phyloP scores from a whole-genome alignment of 2,888 invertebrate genomes.

The Parnassius orleans region DNA sequence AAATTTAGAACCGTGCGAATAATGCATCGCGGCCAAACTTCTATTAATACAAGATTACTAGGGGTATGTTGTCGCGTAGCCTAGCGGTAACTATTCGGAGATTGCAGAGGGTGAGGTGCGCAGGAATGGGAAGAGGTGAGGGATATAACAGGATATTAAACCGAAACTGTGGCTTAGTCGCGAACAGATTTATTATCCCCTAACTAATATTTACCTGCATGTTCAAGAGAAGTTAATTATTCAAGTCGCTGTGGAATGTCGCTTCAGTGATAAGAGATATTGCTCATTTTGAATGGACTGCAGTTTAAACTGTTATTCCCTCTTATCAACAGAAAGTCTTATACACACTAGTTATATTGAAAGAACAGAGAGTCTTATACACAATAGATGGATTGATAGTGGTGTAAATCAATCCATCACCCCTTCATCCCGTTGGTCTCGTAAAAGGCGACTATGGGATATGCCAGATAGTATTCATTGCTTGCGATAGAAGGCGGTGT shows the following conservation, averaged over 20 bases:
- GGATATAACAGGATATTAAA: constrained; percentile 26
- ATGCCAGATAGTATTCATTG: too few relatives aligned
- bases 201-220: constrained; percentile 25
- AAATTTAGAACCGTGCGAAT: background rate
- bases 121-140: background rate
- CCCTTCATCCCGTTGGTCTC: too few relatives aligned
- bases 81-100: constrained; percentile 5
- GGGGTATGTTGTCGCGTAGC: background rate
- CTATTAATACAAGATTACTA: constrained; percentile 12
- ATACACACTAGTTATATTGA: too few relatives aligned
- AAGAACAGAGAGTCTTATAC: too few relatives aligned
- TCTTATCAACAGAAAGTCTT: too few relatives aligned
- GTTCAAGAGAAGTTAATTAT: constrained; percentile 10
- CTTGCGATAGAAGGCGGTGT: too few relatives aligned
- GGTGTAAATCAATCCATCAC: too few relatives aligned
- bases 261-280: too few relatives aligned
- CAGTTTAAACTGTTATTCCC: too few relatives aligned
- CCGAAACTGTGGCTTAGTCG: constrained; percentile 17
- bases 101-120: constrained; percentile 5
- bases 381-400: too few relatives aligned
- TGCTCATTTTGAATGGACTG: too few relatives aligned
- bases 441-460: too few relatives aligned
- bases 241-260: background rate
- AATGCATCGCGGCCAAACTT: constrained; percentile 4
- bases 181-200: constrained; percentile 24